Conservation (phyloP, 2,888 invertebrate genomes). For the Dendrolimus pini region DNA sequence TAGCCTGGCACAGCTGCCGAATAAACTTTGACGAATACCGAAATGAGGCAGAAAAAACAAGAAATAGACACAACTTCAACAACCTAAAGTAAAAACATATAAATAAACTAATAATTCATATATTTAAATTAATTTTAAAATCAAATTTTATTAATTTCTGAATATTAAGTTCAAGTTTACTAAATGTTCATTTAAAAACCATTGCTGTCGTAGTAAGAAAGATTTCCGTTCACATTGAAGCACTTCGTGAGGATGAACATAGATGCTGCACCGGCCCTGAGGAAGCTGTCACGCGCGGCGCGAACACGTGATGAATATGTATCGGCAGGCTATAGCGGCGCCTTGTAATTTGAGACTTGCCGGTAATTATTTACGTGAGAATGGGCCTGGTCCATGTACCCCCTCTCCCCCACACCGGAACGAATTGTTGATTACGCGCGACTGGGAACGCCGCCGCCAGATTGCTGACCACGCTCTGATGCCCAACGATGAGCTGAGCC, state of each 20-base stretch:
- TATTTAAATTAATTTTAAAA: no score
- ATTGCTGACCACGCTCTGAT: constrained; percentile 54
- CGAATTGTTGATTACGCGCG: constrained; percentile 71
- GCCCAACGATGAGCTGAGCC: constrained; percentile 17
- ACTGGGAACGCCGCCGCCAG: constrained; percentile 60
- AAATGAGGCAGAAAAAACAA: no score
- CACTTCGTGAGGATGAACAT: constrained; percentile 9
- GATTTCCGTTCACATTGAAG: not conserved
- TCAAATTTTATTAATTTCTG: no score
- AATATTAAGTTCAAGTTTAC: no score
- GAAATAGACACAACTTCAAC: no score
- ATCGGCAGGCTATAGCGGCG: constrained; percentile 66
- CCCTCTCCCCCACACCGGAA: constrained; percentile 40
- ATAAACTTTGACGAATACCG: no score
- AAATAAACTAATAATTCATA: no score
- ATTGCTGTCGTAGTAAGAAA: not conserved
- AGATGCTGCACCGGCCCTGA: constrained; percentile 36
- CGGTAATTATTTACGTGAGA: constrained; percentile 76
- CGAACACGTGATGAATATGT: constrained; percentile 71
- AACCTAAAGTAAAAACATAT: no score
- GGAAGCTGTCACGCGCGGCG: constrained; percentile 72
- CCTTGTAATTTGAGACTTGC: constrained; percentile 74
- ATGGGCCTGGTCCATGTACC: constrained; percentile 41
- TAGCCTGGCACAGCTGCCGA: no score
- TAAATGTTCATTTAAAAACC: no score